Evolutionary conservation across 2,113 vertebrate genomes (phyloP).

Genomic region (Nesoenas mayeri): DNA sequence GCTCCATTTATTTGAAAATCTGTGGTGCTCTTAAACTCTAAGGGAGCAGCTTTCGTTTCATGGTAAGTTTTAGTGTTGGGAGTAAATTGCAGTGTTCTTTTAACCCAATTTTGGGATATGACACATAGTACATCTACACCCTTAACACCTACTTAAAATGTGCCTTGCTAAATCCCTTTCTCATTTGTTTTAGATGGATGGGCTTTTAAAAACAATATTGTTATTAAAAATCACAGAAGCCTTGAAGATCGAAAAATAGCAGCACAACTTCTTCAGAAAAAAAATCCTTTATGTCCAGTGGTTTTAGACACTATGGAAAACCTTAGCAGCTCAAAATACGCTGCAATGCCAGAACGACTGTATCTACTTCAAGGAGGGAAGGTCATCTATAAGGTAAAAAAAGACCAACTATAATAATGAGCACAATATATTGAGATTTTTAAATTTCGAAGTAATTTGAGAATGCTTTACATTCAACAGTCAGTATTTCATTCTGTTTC

Average conservation of each 20-base stretch:
- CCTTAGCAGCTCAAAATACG: slow-evolving; percentile 78
- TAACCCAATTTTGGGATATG: background rate
- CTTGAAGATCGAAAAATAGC: slow-evolving; percentile 85
- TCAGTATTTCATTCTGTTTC: background rate
- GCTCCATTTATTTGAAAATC: background rate
- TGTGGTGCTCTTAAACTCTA: background rate
- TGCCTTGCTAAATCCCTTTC: background rate
- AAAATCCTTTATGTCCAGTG: slow-evolving; percentile 84
- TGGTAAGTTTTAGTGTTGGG: background rate
- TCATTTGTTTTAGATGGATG: slow-evolving; percentile 81
- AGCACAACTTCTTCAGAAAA: slow-evolving; percentile 78
- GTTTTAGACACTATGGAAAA: slow-evolving; percentile 90
- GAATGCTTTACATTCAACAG: background rate
- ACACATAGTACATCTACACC: background rate
- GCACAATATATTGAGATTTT: background rate
- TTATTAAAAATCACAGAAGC: slow-evolving; percentile 84
- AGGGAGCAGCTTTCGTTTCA: background rate
- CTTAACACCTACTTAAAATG: background rate
- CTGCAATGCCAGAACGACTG: slow-evolving; percentile 87
- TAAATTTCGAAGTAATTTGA: background rate
- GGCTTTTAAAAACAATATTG: slow-evolving; percentile 89
- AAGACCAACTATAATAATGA: background rate
- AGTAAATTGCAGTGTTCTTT: background rate
- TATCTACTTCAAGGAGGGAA: slow-evolving; percentile 86
- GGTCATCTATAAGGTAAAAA: slow-evolving; percentile 86